Conservation (phyloP, 64 coral and sea anemone species). For the Montipora efflorescens region DNA sequence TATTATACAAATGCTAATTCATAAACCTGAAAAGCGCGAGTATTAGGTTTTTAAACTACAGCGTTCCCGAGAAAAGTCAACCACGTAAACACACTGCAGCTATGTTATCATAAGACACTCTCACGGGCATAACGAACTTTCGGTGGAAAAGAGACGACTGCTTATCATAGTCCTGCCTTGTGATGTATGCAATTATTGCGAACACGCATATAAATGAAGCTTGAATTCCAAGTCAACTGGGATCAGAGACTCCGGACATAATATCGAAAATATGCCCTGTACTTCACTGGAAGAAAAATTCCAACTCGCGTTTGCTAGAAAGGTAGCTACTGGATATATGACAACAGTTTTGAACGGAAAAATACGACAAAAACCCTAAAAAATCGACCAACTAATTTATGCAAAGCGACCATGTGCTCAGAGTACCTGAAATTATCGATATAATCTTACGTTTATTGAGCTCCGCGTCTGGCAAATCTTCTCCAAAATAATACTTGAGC, state of each 20-base stretch:
- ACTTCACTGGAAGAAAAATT: background rate
- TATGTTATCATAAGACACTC: no score
- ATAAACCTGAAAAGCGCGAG: background rate
- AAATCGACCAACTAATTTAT: constrained; percentile 58
- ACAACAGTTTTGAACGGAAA: background rate
- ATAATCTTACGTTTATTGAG: constrained; percentile 87
- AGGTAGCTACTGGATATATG: background rate
- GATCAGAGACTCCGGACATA: constrained; percentile 6
- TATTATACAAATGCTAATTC: constrained; percentile 61
- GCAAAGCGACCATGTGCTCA: constrained; percentile 86
- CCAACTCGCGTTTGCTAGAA: background rate
- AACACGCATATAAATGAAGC: constrained; percentile 30
- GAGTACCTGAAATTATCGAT: constrained; percentile 51
- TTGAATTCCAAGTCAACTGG: constrained; percentile 45
- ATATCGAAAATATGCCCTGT: background rate
- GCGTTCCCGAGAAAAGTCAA: background rate
- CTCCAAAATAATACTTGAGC: constrained; percentile 97
- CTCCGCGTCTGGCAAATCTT: constrained; percentile 94
- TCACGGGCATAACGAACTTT: no score
- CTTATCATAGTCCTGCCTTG: constrained; percentile 60
- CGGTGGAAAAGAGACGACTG: background rate
- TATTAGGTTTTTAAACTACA: background rate
- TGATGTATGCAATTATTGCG: constrained; percentile 64
- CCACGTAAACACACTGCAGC: background rate
- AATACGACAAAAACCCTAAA: constrained; percentile 7